Evolutionary conservation across 2,113 vertebrate species (phyloP).

Genomic region (Apteryx mantelli): DNA sequence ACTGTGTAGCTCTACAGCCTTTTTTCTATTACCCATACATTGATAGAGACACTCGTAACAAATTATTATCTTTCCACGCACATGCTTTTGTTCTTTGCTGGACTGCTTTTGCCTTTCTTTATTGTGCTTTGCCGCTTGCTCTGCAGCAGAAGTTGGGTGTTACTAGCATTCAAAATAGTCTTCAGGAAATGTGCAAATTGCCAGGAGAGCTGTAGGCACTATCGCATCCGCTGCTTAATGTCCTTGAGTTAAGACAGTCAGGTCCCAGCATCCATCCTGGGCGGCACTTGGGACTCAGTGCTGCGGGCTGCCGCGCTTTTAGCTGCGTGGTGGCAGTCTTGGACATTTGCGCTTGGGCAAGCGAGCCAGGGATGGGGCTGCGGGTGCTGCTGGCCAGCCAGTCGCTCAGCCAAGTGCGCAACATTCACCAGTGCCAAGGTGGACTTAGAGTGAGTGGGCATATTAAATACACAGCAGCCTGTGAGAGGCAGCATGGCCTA

Average conservation of each 20-base stretch:
- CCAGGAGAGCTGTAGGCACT: neutral
- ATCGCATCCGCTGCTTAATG: neutral
- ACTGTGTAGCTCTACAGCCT: neutral
- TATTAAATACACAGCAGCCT: neutral
- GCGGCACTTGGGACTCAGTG: neutral
- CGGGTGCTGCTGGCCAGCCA: neutral
- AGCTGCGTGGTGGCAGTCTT: neutral
- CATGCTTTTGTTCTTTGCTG: neutral
- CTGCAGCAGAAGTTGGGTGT: neutral
- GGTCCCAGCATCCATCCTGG: neutral
- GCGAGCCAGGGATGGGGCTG: neutral
- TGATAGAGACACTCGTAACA: neutral
- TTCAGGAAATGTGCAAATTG: constrained; percentile 16
- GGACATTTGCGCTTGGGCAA: neutral
- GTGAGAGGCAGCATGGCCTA: neutral
- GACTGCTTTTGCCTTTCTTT: neutral
- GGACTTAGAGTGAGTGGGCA: neutral
- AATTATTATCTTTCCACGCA: neutral
- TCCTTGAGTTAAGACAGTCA: neutral
- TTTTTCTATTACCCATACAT: neutral
- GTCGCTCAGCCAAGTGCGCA: neutral
- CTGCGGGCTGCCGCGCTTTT: neutral
- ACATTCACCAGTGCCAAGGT: neutral
- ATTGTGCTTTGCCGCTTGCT: neutral
- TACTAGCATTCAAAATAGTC: constrained; percentile 12